phyloP scores from a whole-genome alignment of 1,140 invertebrate genomes.

The Brachionus angularis region DNA sequence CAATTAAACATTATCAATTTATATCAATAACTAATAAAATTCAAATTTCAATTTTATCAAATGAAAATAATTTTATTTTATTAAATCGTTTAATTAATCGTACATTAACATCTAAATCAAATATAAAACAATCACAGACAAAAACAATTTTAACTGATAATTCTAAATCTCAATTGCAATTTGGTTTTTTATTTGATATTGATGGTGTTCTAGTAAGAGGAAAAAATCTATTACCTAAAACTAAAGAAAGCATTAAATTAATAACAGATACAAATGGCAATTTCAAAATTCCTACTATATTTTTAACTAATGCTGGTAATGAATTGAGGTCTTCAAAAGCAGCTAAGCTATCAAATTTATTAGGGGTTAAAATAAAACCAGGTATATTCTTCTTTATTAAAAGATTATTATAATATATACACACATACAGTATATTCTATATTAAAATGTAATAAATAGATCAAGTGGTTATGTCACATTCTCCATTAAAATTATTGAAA shows the following conservation, averaged over 20 bases:
- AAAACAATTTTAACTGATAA: too few relatives aligned
- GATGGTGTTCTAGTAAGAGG: conserved; percentile 59
- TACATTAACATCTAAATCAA: not conserved
- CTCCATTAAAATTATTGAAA: conserved; percentile 65
- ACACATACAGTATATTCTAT: conserved; percentile 45
- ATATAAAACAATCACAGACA: not conserved
- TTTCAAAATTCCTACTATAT: conserved; percentile 55
- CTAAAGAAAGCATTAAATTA: conserved; percentile 52
- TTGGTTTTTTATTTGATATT: conserved; percentile 59
- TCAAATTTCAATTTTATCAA: too few relatives aligned
- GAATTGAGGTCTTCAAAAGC: conserved; percentile 56
- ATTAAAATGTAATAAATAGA: conserved; percentile 63
- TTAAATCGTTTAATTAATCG: too few relatives aligned
- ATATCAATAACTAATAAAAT: too few relatives aligned
- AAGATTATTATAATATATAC: not conserved
- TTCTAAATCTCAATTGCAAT: conserved; percentile 45
- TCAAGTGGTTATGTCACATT: conserved; percentile 70
- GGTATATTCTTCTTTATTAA: not conserved
- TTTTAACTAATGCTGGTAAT: conserved; percentile 59
- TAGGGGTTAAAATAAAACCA: conserved; percentile 52
- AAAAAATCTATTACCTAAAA: conserved; percentile 52
- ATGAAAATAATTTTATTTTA: too few relatives aligned
- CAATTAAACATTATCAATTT: too few relatives aligned
- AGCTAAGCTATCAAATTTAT: conserved; percentile 53
- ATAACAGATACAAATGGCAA: conserved; percentile 51